Base-by-base conservation (phyloP, 2,797 vertebrate species). In the Bradypus variegatus region DNA sequence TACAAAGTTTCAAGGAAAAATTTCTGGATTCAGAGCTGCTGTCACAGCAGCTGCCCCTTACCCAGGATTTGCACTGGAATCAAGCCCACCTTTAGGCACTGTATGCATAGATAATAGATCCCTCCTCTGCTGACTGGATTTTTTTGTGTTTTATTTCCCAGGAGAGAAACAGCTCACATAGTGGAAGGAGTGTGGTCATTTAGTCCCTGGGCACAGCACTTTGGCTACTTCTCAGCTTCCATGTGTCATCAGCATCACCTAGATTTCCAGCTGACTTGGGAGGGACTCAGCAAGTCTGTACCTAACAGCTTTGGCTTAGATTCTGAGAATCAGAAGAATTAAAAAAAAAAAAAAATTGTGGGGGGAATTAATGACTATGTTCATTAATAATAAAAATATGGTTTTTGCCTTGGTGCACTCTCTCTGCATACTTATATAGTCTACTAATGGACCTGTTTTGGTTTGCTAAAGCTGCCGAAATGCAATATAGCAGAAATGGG, bases 131-230 rank as follows among this genome's bases (percentile, higher is more conserved):
- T 96, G 53, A 96, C 53, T 82, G 41, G 65, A 25, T 62, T 65
- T 93, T 65, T 78, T 50, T 81, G 11, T 95, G 62, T 82, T 25
- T 29, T 78, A 65, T 88, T 77, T 79, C 96, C 91, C 96, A 97
- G 94, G 98, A 99, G 97, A 98, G 97, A 97, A 98, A 97, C 96
- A 99, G 98, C 97, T 99, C 98, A 95, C 97, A 97, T 97, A 99
- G 99, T 94, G 98, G 97, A 96, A 98, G 96, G 94, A 99, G 98
- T 91, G 97, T 99, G 95, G 97, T 99, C 96, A 99, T 99, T 96
- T 98, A 97, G 95, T 73, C 86, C 64, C 80, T 67, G 0, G 77
- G 53, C 76, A 83, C 41, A 48, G 33, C 41, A 27, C 79, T 50
- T 82, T 50, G 83, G 60, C 67, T 72, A n/a, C 65, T 64, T 53